Conservation (phyloP, 2,797 vertebrate species). For the Nyctalus aviator region DNA sequence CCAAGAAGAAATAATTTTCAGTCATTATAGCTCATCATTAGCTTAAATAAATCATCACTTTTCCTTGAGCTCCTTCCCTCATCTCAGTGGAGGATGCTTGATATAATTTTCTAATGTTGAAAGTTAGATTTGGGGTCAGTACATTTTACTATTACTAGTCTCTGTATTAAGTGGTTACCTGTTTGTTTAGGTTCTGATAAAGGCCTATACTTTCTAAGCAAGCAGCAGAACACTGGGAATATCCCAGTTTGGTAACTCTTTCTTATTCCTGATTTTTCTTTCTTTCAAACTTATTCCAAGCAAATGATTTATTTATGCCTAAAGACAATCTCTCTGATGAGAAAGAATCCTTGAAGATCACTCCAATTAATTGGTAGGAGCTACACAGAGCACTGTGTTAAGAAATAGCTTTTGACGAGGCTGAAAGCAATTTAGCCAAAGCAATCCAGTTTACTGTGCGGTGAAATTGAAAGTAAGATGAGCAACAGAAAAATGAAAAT, state of each 20-base stretch:
- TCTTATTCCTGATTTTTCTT: not conserved
- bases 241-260: not conserved
- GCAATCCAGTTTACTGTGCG: not conserved
- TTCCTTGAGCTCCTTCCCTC: not conserved
- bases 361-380: slow-evolving; percentile 38
- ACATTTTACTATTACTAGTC: not conserved
- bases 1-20: not conserved
- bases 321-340: slow-evolving; percentile 61
- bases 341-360: slow-evolving; percentile 32
- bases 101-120: not conserved
- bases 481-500: slow-evolving; percentile 54
- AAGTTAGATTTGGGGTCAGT: not conserved
- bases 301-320: slow-evolving; percentile 27
- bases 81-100: not conserved
- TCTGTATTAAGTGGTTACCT: not conserved
- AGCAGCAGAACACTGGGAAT: not conserved
- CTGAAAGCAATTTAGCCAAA: slow-evolving; percentile 45
- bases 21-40: not conserved
- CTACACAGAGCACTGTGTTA: not conserved
- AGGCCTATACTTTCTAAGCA: not conserved
- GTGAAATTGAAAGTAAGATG: not conserved
- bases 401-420: slow-evolving; percentile 39
- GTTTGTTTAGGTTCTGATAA: not conserved
- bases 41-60: not conserved
- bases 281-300: not conserved